Percentiles rank a stretch among this genome's conserved stretches.
phyloP scores from a whole-genome alignment of 2,113 vertebrate genomes.

The Gyps fulvus region DNA sequence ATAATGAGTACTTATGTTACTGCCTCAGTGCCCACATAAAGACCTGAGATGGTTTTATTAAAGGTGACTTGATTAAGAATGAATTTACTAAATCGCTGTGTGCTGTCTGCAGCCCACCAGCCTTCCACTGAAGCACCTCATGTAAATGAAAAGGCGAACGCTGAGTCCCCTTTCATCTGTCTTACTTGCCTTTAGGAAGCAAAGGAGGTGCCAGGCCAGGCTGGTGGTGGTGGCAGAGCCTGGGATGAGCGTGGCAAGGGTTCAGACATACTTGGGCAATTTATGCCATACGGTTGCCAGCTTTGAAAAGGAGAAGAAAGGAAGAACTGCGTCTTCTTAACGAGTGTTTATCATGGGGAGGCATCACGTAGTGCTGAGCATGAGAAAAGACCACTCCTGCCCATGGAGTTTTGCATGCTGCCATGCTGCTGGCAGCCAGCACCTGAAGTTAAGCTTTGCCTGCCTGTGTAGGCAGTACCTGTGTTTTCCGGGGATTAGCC shows the following conservation, averaged over 20 bases:
- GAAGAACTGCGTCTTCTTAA: neutral
- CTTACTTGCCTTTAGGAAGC: neutral
- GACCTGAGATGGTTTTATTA: constrained; percentile 7
- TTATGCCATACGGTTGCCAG: neutral
- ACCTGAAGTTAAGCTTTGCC: neutral
- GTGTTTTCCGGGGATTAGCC: neutral
- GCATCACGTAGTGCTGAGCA: neutral
- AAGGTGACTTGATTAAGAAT: constrained; percentile 8
- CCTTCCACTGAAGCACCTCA: neutral
- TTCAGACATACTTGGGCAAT: neutral
- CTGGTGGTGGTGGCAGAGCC: neutral
- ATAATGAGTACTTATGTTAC: neutral
- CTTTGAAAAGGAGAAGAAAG: constrained; percentile 33
- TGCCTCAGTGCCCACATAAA: neutral
- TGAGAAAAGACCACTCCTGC: neutral
- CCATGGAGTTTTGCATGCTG: neutral
- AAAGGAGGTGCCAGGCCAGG: neutral
- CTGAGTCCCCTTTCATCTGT: neutral
- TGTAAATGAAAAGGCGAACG: neutral
- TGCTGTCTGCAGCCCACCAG: constrained; percentile 14
- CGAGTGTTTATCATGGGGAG: neutral
- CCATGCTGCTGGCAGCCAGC: neutral
- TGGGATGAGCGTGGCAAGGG: neutral
- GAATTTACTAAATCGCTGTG: neutral
- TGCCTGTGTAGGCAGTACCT: neutral